Percentiles rank a stretch among this genome's conserved stretches.
Evolutionary conservation across 1,140 invertebrate species (phyloP).

Genomic region (Sycophaga agraensis): DNA sequence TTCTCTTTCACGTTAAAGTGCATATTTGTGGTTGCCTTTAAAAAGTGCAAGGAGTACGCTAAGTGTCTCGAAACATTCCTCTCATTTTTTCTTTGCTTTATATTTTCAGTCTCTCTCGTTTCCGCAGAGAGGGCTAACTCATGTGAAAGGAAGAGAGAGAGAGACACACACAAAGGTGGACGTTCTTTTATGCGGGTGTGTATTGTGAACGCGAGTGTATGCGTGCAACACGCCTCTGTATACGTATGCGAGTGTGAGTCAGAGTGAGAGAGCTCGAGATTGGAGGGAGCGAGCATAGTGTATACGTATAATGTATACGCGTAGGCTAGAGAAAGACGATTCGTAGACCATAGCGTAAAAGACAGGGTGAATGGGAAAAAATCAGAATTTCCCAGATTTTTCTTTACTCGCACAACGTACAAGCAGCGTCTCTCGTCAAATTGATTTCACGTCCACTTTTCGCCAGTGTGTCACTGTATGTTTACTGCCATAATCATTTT

Average conservation of each 20-base stretch:
- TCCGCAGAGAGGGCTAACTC: not conserved
- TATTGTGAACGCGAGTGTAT: slow-evolving; percentile 1
- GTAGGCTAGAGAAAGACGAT: slow-evolving; percentile 6
- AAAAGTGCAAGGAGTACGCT: slow-evolving; percentile 1
- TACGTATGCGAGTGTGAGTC: not conserved
- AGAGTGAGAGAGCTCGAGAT: not conserved
- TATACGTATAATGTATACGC: not conserved
- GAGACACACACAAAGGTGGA: slow-evolving; percentile 9
- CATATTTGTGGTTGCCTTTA: not conserved
- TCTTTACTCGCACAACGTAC: not conserved
- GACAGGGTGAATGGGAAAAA: slow-evolving; percentile 11
- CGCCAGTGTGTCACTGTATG: no score
- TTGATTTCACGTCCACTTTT: no score
- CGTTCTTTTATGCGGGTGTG: slow-evolving; percentile 25
- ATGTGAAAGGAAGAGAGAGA: not conserved
- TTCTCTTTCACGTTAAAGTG: not conserved
- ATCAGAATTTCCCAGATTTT: slow-evolving; percentile 9
- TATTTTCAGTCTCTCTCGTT: not conserved
- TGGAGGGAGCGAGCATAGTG: not conserved
- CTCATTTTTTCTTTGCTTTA: not conserved
- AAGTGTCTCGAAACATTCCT: not conserved
- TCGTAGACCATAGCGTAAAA: not conserved
- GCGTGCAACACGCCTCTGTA: slow-evolving; percentile 4
- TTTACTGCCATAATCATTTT: no score
- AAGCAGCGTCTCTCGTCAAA: not conserved